Evolutionary conservation across 2,888 invertebrate species (phyloP), one percentile per base, ranked within the genome.

Genomic region (Chelonus formosanus): DNA sequence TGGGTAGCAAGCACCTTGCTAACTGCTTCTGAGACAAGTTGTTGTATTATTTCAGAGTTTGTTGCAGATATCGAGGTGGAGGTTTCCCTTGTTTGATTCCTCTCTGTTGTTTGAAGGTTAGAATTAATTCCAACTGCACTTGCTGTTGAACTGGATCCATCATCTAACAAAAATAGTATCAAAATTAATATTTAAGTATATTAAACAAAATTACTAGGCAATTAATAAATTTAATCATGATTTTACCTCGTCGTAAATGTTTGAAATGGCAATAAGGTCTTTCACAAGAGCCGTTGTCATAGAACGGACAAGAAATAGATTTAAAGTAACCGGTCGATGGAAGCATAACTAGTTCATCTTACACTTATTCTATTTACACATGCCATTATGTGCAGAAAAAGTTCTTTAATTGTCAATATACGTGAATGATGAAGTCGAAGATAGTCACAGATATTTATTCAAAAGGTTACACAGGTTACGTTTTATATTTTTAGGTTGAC

Each of bases 261-360:
- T 93, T 91, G 84, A 93, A 97, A 86, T 96, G 96, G 86, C 97
- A 97, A 85, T 96, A 95, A 32, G 96, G 95, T 77, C 97, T 88
- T 74, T 92, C 92, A 85, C 97, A 97, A 59, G 89, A 85, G 69
- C 91, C 92, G 80, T 87, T 89, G 78, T 92, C 90, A 83, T 90
- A 94, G 86, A 92, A 96, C 34, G 96, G 96, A 84, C 97, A 97
- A 76, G 89, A 89, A 71, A 95, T 90, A 76, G 90, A 90, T 85
- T 93, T 92, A 81, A 97, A 97, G 83, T 93, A 92, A 71, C 96
- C 96, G 74, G 93, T 92, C 67, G 95, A 92, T 48, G 96, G 94
- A 79, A 97, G 88, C 97, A 97, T 97, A 83, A 85, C 83, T 80
- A 76, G 60, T 80, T 67, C 57, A 62, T 63, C 57, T 58, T 32